These are phyloP conservation scores for Pheucticus melanocephalus DNA, from an alignment of 2,113 vertebrate species.

Conservation along the genomic window DNA sequence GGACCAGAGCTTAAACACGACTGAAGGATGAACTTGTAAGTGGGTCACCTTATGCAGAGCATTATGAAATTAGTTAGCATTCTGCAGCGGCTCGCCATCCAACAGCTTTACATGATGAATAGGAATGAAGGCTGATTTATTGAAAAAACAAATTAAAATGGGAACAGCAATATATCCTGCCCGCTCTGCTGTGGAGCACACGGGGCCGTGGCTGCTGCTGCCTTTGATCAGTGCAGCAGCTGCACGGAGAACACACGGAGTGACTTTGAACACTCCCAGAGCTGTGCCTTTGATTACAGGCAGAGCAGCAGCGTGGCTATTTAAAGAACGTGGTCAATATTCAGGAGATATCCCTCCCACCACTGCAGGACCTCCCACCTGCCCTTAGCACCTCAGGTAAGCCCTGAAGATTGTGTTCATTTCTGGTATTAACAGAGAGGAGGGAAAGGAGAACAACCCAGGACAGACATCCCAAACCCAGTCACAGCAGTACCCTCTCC, in stretches of 20 bases:
- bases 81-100: constrained; percentile 54
- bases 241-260: neutral
- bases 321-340: neutral
- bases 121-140: constrained; percentile 60
- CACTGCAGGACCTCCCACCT: neutral
- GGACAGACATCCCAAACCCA: fast-evolving
- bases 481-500: neutral
- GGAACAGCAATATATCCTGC: constrained; percentile 16
- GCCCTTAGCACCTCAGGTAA: neutral
- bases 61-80: constrained; percentile 68
- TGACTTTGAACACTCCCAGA: constrained; percentile 10
- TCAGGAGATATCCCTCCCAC: neutral
- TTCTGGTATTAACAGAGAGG: neutral
- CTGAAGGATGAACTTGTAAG: constrained; percentile 67
- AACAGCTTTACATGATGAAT: constrained; percentile 45
- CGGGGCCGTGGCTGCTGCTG: neutral
- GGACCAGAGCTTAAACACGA: constrained; percentile 42
- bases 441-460: neutral
- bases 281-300: neutral
- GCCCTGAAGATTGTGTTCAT: neutral
- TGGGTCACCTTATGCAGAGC: constrained; percentile 69
- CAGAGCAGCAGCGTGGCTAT: neutral
- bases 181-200: neutral
- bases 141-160: constrained; percentile 48
- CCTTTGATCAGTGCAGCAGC: constrained; percentile 35